Percentiles rank a stretch among this genome's conserved stretches.
Evolutionary conservation across 1,140 invertebrate genomes (phyloP).

Genomic region (Delia radicum): DNA sequence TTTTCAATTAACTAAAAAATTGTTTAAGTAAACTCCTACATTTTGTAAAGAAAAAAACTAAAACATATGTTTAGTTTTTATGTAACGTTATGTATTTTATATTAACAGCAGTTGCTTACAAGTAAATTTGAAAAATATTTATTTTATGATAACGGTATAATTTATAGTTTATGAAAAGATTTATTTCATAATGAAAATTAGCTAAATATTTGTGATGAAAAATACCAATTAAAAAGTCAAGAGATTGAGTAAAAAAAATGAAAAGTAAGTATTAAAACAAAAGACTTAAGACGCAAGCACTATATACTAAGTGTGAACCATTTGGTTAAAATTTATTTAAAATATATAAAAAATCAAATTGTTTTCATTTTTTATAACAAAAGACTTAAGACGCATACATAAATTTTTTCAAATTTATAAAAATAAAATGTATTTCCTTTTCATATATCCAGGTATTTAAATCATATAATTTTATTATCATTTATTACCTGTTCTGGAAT

Average conservation of each 20-base stretch:
- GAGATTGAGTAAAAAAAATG: too few species aligned
- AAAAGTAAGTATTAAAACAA: background rate
- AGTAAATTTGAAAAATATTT: background rate
- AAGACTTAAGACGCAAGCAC: background rate
- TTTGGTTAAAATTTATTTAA: too few species aligned
- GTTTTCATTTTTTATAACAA: too few species aligned
- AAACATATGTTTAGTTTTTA: background rate
- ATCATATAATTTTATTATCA: background rate
- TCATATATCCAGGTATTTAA: background rate
- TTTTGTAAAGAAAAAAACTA: background rate
- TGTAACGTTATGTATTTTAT: too few species aligned
- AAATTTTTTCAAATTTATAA: too few species aligned
- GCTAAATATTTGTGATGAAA: background rate
- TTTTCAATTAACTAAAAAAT: conserved; percentile 1
- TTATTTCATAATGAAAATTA: background rate
- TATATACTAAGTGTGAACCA: too few species aligned
- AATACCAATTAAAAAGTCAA: background rate
- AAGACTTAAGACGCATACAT: too few species aligned
- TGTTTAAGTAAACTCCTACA: background rate
- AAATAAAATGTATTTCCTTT: background rate
- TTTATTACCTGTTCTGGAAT: background rate
- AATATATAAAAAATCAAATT: too few species aligned
- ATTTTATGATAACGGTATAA: background rate
- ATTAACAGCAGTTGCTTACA: background rate
- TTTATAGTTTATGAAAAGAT: background rate